Evolutionary conservation across 2,888 invertebrate genomes (phyloP).

Genomic region (Pyralis farinalis): DNA sequence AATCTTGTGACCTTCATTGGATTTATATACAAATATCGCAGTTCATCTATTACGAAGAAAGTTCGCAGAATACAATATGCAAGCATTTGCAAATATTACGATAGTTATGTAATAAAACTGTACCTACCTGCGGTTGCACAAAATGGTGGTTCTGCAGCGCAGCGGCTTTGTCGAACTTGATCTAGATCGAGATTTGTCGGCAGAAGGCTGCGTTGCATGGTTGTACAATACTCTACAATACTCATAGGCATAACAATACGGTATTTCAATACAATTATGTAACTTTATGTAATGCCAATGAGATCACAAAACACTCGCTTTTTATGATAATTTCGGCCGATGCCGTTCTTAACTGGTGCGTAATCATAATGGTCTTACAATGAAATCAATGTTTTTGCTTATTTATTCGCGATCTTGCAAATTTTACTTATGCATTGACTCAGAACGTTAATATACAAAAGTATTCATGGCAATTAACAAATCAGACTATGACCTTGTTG

Average conservation of each 20-base stretch:
- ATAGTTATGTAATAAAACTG: constrained; percentile 36
- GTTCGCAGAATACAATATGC: neutral
- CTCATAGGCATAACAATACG: neutral
- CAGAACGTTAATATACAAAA: too few relatives aligned
- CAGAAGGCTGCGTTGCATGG: neutral
- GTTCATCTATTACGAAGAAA: constrained; percentile 13
- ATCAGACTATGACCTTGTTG: too few relatives aligned
- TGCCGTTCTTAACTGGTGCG: neutral
- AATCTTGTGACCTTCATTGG: constrained; percentile 33
- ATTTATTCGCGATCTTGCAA: too few relatives aligned
- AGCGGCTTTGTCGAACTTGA: constrained; percentile 14
- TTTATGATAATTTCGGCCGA: neutral
- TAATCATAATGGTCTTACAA: neutral
- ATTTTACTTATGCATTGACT: too few relatives aligned
- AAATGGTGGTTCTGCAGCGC: constrained; percentile 39
- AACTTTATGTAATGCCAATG: neutral
- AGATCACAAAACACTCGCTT: neutral
- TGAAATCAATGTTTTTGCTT: too few relatives aligned
- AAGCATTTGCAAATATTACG: constrained; percentile 5
- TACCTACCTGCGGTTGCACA: constrained; percentile 26
- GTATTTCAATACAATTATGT: neutral
- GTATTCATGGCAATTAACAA: too few relatives aligned
- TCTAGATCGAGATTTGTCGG: neutral
- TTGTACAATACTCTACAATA: neutral
- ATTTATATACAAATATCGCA: constrained; percentile 26